A percentile compares a stretch with the other conserved stretches of the same genome.
Evolutionary conservation across 2,113 vertebrate species (phyloP).

Genomic region (Benitochromis conjunctus): DNA sequence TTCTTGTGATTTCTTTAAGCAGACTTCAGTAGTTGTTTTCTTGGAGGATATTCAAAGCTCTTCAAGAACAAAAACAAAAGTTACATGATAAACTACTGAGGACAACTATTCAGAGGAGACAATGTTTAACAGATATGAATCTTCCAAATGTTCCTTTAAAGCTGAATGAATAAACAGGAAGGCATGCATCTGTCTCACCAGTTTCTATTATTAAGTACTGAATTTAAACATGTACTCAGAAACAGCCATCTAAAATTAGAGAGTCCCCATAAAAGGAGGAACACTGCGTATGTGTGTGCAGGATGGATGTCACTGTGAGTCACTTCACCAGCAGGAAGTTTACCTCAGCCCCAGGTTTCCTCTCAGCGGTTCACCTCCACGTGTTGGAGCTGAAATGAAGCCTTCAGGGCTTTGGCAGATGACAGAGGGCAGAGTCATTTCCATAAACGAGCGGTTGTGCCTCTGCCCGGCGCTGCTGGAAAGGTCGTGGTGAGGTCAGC

Average conservation of each 20-base stretch:
- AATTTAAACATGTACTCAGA: background rate
- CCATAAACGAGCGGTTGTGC: background rate
- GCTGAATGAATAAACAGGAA: rapidly evolving
- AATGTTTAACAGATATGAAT: rapidly evolving
- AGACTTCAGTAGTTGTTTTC: background rate
- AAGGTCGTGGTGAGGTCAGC: background rate
- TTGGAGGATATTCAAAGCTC: background rate
- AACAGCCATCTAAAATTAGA: background rate
- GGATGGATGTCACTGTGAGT: rapidly evolving
- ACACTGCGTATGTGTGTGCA: rapidly evolving
- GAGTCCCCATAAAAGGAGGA: background rate
- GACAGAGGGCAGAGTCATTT: background rate
- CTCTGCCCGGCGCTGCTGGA: background rate
- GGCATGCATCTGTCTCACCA: background rate
- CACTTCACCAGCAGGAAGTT: background rate
- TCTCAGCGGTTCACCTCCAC: background rate
- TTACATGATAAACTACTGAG: background rate
- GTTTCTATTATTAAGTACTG: background rate
- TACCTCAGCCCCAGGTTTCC: background rate
- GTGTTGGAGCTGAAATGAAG: background rate
- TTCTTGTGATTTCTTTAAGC: background rate
- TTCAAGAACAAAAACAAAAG: background rate
- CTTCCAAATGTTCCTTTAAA: background rate
- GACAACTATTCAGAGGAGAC: background rate
- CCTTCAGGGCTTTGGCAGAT: background rate